A percentile compares a stretch with the other conserved stretches of the same genome.
phyloP scores from a whole-genome alignment of 2,797 vertebrate species.

The Sebastes oblongus region DNA sequence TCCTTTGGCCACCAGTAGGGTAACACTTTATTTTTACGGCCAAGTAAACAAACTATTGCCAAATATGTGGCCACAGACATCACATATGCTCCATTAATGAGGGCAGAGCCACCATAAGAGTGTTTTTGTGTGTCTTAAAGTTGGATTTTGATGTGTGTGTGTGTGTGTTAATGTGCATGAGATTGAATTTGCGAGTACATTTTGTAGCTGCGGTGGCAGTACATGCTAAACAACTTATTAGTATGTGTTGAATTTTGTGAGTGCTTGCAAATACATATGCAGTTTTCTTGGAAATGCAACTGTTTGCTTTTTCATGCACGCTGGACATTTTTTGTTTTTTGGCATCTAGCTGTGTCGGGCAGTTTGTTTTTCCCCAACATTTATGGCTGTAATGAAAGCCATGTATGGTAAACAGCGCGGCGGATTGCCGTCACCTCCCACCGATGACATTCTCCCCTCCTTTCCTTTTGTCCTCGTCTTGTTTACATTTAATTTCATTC shows the following conservation, averaged over 20 bases:
- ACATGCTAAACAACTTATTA: neutral
- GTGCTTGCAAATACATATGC: neutral
- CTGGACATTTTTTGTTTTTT: constrained; percentile 5
- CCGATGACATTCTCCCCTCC: constrained; percentile 48
- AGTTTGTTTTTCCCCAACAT: constrained; percentile 50
- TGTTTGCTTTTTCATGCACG: constrained; percentile 3
- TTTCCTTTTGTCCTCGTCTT: constrained; percentile 41
- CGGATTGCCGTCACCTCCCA: constrained; percentile 47
- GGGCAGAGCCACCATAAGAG: constrained; percentile 11
- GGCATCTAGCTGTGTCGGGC: constrained; percentile 9
- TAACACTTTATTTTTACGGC: constrained; percentile 52
- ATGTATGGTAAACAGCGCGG: constrained; percentile 44
- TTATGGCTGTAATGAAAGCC: constrained; percentile 57
- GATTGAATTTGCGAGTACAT: constrained; percentile 1
- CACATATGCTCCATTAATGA: constrained; percentile 65
- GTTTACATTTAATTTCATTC: constrained; percentile 63
- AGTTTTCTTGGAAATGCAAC: neutral
- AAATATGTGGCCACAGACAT: constrained; percentile 64
- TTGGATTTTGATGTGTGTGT: constrained; percentile 1
- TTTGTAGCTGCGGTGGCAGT: neutral
- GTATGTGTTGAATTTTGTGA: neutral
- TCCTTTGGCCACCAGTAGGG: constrained; percentile 30
- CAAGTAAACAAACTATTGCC: constrained; percentile 61
- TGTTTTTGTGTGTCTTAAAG: neutral
- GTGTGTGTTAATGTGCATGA: neutral